Evolutionary conservation across 1,140 invertebrate species (phyloP), one percentile per base, ranked within the genome.

Genomic region (Drosophila azteca): DNA sequence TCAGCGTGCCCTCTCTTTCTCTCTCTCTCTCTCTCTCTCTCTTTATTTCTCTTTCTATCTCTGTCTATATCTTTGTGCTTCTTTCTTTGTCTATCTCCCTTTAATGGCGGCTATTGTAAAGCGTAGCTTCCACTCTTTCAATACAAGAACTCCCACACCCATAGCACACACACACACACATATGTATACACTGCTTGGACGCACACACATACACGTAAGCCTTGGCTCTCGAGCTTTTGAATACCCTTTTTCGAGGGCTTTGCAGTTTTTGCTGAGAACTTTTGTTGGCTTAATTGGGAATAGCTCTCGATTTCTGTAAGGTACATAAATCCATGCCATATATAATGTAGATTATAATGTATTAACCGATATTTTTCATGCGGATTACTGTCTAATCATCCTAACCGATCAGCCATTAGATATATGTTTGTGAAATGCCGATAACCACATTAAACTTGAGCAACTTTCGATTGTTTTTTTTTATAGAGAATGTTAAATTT

Each of bases 141-240:
- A 77, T 67, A 76, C 73, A 62, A 77, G 44, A 62, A 82, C 79
- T 74, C 82, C 68, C 76, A 75, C 79, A 64, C 73, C 35, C 35
- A 39, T 13, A 13, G 11, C 11, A 64, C 45, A 45, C 50, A 75
- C 51, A 67, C 46, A 64, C 31, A 63, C 48, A 52, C 39, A 59
- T 29, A 48, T 22, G 55, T 29, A 48, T 22, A 64, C 7, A 60
- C 20, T 20, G 15, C 17, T 24, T 1, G 29, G 55, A 31, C 55
- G 44, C 55, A 65, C 46, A 43, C 15, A 24, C 24, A 24, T 5
- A 24, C 3, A 55, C 48, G 45, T 65, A 35, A 44, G 62, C 49
- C 41, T 50, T 26, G 20, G 51, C 61, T 58, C 45, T 72, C 51
- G n/a, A 55, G 31, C 46, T 50, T 54, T 75, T 68, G 68, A 57